A percentile compares a stretch with the other conserved stretches of the same genome.
phyloP scores from a whole-genome alignment of 2,113 vertebrate species.

The Crotophaga sulcirostris region DNA sequence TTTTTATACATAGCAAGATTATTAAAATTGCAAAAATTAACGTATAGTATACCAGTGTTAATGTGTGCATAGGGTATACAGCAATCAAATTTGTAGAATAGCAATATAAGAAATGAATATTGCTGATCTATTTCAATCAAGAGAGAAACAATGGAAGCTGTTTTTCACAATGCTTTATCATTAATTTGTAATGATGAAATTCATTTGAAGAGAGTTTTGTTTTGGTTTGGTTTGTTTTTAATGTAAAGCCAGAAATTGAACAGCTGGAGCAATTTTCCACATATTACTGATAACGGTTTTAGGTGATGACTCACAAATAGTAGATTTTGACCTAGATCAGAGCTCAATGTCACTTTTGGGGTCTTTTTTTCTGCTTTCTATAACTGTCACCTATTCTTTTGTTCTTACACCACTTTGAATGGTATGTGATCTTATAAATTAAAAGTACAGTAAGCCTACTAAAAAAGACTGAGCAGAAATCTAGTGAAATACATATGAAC shows the following conservation, averaged over 20 bases:
- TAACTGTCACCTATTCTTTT: neutral
- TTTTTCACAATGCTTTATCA: neutral
- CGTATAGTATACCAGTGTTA: neutral
- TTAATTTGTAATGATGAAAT: neutral
- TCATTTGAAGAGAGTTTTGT: neutral
- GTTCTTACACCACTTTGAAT: neutral
- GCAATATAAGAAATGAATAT: neutral
- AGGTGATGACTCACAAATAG: neutral
- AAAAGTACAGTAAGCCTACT: neutral
- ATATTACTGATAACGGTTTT: neutral
- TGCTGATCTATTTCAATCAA: neutral
- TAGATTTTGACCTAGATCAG: neutral
- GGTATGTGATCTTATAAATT: neutral
- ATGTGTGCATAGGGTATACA: neutral
- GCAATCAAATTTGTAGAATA: neutral
- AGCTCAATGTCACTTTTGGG: neutral
- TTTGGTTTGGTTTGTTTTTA: neutral
- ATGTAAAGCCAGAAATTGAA: neutral
- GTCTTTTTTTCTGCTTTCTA: neutral
- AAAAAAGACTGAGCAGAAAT: neutral
- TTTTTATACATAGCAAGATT: neutral
- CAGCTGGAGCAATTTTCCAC: neutral
- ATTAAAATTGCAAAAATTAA: neutral
- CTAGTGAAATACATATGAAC: neutral
- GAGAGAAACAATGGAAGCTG: neutral